Evolutionary conservation across 2,797 vertebrate genomes (phyloP), one percentile per base, ranked within the genome.

Genomic region (Euthynnus affinis): DNA sequence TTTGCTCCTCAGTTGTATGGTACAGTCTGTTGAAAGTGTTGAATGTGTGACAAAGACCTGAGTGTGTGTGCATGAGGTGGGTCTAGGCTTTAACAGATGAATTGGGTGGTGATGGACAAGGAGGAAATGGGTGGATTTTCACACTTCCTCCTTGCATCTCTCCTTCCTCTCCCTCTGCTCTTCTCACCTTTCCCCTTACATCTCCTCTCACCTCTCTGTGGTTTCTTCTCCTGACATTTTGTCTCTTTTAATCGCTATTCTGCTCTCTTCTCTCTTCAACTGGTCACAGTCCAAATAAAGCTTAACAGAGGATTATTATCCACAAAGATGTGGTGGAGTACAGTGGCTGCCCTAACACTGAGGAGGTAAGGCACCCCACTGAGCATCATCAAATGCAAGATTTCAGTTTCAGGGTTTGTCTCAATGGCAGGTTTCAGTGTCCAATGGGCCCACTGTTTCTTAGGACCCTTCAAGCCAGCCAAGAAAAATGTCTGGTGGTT

Each of bases 401-500:
- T 87, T 92, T 87, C 87, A 78, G 87, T 76, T n/a, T n/a, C 61
- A 57, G 71, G 27, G 27, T 81, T 73, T 46, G 29, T 71, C 79
- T 83, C 69, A 77, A 22, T 40, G 72, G 46, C 25, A 2, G 68
- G 69, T 78, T 78, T 87, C 62, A 63, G 58, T 60, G 66, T 81
- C 76, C 64, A 76, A 14, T 51, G 52, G 72, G 78, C 81, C 67
- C 55, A 83, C 40, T 55, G 48, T 87, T 90, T 90, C 81, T 89
- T 66, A 68, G 74, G 67, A 71, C 71, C 49, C 55, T 68, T 70
- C 44, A 34, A 40, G 37, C n/a, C 72, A 72, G 87, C 91, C 93
- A 93, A 92, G 81, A 88, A 89, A 91, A 92, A 93, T 86, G 89
- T 90, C 90, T 90, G 78, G 72, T 60, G 75, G 65, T 88, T 81